Conservation (phyloP, 2,113 vertebrate species). For the Perccottus glenii region DNA sequence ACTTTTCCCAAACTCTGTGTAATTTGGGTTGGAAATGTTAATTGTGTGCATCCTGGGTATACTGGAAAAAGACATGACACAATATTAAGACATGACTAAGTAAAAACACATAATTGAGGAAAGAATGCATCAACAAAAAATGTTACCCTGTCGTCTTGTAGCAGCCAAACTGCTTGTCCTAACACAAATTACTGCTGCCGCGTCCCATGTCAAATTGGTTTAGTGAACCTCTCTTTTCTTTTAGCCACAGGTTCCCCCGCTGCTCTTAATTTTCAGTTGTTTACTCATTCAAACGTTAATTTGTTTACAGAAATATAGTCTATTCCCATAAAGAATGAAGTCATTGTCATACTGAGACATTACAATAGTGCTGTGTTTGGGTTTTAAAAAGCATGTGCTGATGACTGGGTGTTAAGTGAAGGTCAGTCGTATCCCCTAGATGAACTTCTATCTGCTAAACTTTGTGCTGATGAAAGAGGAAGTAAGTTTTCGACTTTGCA, state of each 20-base stretch:
- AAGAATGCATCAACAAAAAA: slow-evolving; percentile 1
- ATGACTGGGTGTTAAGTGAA: slow-evolving; percentile 13
- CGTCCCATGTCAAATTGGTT: slow-evolving; percentile 7
- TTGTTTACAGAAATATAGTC: slow-evolving; percentile 52
- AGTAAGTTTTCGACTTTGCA: slow-evolving; percentile 16
- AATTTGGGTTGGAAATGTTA: too few relatives aligned
- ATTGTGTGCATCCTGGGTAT: too few relatives aligned
- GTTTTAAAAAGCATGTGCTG: background rate
- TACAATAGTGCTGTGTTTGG: slow-evolving; percentile 44
- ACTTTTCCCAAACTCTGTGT: too few relatives aligned
- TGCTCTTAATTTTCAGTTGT: slow-evolving; percentile 30
- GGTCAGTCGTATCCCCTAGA: slow-evolving; percentile 12
- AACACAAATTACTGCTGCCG: slow-evolving; percentile 9
- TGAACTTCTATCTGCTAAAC: slow-evolving; percentile 23
- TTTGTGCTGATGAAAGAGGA: slow-evolving; percentile 37
- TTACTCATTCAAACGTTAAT: slow-evolving; percentile 47
- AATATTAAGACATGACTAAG: background rate
- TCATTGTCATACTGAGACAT: slow-evolving; percentile 29
- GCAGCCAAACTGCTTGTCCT: slow-evolving; percentile 36
- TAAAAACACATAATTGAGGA: background rate
- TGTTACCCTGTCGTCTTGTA: slow-evolving; percentile 8
- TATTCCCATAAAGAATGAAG: slow-evolving; percentile 48
- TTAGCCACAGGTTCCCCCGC: slow-evolving; percentile 23
- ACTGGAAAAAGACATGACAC: too few relatives aligned
- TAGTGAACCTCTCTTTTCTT: slow-evolving; percentile 3